These are phyloP conservation scores for Sylvia borin DNA, from an alignment of 2,797 vertebrate genomes.

Conservation along the genomic window DNA sequence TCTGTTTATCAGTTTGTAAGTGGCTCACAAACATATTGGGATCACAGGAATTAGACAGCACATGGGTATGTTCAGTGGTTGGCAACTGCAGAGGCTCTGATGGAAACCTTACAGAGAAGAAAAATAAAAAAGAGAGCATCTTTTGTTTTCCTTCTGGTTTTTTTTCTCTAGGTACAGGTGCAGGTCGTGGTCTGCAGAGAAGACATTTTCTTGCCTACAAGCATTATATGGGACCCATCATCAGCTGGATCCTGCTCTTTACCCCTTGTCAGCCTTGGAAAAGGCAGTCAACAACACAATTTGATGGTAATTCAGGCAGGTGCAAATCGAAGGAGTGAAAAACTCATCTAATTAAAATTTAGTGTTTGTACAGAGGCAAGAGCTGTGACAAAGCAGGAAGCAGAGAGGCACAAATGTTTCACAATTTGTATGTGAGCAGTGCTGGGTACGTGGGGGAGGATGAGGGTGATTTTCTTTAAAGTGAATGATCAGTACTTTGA, in stretches of 20 bases:
- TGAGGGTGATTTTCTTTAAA: neutral
- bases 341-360: neutral
- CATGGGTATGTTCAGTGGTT: neutral
- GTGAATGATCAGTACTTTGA: neutral
- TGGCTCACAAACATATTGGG: neutral
- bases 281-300: neutral
- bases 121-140: neutral
- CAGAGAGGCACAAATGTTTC: neutral
- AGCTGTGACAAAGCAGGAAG: neutral
- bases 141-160: neutral
- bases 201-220: neutral
- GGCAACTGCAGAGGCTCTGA: neutral
- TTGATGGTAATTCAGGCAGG: neutral
- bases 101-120: neutral
- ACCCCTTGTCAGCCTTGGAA: neutral
- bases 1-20: neutral
- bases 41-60: neutral
- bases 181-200: neutral
- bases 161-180: neutral
- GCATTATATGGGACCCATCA: neutral
- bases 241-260: neutral
- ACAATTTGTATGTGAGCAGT: neutral
- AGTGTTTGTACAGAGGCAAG: neutral
- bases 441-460: neutral
- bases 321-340: neutral